Percentiles rank a stretch among this genome's conserved stretches.
Evolutionary conservation across 2,797 vertebrate genomes (phyloP).

Genomic region (Crenichthys baileyi): DNA sequence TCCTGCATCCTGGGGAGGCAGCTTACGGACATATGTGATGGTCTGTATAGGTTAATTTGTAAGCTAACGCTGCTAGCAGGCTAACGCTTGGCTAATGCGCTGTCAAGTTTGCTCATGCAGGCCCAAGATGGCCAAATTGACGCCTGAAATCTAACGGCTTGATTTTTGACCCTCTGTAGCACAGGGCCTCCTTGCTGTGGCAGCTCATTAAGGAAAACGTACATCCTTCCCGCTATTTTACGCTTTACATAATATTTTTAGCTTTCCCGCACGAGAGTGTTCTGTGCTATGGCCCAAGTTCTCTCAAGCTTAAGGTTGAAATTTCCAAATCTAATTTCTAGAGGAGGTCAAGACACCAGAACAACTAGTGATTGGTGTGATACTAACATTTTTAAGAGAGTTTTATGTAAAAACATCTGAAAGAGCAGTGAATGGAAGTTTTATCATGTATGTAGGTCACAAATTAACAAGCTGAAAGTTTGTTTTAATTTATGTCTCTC

Average conservation of each 20-base stretch:
- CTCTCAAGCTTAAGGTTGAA: background rate
- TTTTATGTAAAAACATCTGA: background rate
- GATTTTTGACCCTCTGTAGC: constrained; percentile 28
- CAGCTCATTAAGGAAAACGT: background rate
- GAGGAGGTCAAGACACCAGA: background rate
- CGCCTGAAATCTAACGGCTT: constrained; percentile 21
- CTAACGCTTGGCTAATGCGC: constrained; percentile 58
- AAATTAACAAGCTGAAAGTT: background rate
- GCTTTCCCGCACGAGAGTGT: background rate
- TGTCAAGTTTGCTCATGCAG: constrained; percentile 48
- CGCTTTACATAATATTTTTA: background rate
- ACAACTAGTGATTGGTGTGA: background rate
- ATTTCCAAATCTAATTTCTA: background rate
- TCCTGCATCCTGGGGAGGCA: fast-evolving
- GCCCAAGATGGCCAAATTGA: constrained; percentile 47
- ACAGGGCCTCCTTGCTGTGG: constrained; percentile 4
- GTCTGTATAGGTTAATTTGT: constrained; percentile 13
- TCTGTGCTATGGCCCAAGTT: background rate
- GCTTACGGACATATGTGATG: constrained; percentile 6
- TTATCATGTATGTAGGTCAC: background rate
- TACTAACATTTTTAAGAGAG: background rate
- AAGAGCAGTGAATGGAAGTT: background rate
- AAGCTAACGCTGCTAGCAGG: constrained; percentile 55
- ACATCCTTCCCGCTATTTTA: background rate
- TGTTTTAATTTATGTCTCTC: background rate